Conservation (phyloP, 2,888 invertebrate genomes). For the Pterostichus madidus region DNA sequence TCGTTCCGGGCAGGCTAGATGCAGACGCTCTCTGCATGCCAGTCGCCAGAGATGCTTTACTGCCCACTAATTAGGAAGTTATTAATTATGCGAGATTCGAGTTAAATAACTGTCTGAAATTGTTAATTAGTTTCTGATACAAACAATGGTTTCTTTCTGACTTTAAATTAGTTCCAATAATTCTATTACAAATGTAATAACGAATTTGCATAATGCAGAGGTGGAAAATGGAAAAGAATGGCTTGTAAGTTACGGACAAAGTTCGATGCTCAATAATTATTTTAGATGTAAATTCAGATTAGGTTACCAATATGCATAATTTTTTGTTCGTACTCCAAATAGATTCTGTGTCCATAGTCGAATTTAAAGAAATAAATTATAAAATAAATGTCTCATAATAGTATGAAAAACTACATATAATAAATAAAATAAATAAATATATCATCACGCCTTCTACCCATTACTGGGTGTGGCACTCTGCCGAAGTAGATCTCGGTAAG, state of each 20-base stretch:
- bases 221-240: slow-evolving; percentile 18
- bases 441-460: too few relatives aligned
- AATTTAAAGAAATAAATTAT: too few relatives aligned
- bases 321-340: too few relatives aligned
- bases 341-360: too few relatives aligned
- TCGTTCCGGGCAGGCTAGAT: background rate
- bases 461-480: too few relatives aligned
- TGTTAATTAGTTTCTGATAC: slow-evolving; percentile 44
- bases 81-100: slow-evolving; percentile 23
- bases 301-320: too few relatives aligned
- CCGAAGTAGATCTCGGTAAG: too few relatives aligned
- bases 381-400: too few relatives aligned
- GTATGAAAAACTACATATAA: too few relatives aligned
- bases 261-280: slow-evolving; percentile 16
- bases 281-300: slow-evolving; percentile 18
- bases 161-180: slow-evolving; percentile 39
- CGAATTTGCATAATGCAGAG: slow-evolving; percentile 21
- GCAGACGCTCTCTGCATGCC: too few relatives aligned
- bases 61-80: slow-evolving; percentile 43
- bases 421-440: too few relatives aligned
- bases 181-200: slow-evolving; percentile 44
- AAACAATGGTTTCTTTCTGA: slow-evolving; percentile 30
- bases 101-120: slow-evolving; percentile 38
- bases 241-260: slow-evolving; percentile 3
- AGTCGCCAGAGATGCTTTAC: background rate